Conservation (phyloP, 2,888 invertebrate genomes). For the Tetragnatha montana region DNA sequence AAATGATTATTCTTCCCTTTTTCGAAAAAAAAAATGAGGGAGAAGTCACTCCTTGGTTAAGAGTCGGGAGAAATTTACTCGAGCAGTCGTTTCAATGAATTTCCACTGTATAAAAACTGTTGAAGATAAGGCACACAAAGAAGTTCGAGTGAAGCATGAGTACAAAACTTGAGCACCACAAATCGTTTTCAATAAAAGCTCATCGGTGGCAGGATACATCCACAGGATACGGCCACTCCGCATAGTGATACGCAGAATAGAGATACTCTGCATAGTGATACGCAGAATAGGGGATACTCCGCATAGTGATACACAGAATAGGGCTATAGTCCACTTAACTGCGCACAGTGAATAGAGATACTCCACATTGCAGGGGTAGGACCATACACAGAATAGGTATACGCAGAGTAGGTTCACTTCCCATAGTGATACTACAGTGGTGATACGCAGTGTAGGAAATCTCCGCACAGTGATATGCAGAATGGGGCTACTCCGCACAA, state of each 20-base stretch:
- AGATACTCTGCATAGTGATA: conserved; percentile 34
- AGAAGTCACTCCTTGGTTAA: conserved; percentile 12
- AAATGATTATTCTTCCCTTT: conserved; percentile 12
- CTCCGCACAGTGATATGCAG: no score
- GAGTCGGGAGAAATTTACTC: conserved; percentile 30
- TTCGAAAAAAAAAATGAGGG: conserved; percentile 12
- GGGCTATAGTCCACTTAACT: no score
- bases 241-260: conserved; percentile 28
- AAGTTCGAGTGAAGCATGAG: conserved; percentile 65
- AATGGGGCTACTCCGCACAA: no score
- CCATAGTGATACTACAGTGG: no score
- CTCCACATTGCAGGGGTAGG: no score
- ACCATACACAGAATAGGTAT: not conserved
- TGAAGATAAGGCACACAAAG: conserved; percentile 70
- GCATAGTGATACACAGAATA: not conserved
- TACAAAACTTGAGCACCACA: conserved; percentile 71
- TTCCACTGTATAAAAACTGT: conserved; percentile 63
- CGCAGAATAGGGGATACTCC: conserved; percentile 28
- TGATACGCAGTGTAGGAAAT: no score
- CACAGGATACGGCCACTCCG: conserved; percentile 58
- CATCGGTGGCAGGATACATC: conserved; percentile 69
- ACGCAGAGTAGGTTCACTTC: conserved; percentile 9
- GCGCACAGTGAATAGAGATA: no score
- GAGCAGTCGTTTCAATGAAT: conserved; percentile 38
- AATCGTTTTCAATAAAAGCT: conserved; percentile 69